phyloP scores from a whole-genome alignment of 2,888 invertebrate genomes.

The Steinernema carpocapsae region DNA sequence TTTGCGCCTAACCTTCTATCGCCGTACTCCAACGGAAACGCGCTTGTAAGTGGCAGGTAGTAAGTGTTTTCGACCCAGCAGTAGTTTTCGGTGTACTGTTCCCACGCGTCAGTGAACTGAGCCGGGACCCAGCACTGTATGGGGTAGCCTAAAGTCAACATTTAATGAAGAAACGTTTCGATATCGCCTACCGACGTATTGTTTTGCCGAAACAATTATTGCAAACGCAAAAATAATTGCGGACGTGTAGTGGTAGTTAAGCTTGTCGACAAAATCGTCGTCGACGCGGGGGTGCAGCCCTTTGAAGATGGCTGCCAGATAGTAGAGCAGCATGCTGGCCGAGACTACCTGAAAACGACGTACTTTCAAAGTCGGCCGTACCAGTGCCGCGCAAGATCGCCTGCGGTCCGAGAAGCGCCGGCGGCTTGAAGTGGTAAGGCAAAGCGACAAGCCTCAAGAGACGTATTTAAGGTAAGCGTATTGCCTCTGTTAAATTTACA shows the following conservation, averaged over 20 bases:
- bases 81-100: conserved; percentile 73
- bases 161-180: neutral
- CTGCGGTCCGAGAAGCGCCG: neutral
- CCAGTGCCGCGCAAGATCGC: neutral
- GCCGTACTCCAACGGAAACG: conserved; percentile 68
- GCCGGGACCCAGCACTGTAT: conserved; percentile 72
- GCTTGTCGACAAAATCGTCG: conserved; percentile 69
- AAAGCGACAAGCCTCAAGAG: conserved; percentile 33
- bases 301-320: conserved; percentile 69
- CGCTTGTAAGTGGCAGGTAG: conserved; percentile 71
- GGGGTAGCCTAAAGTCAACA: conserved; percentile 62
- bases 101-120: conserved; percentile 72
- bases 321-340: conserved; percentile 69
- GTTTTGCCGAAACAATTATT: conserved; percentile 70
- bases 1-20: conserved; percentile 66
- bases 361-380: neutral
- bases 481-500: neutral
- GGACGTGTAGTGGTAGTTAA: conserved; percentile 69
- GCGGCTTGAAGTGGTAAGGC: conserved; percentile 28
- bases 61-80: conserved; percentile 73
- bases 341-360: conserved; percentile 65
- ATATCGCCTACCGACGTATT: conserved; percentile 65
- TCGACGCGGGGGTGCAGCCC: conserved; percentile 69
- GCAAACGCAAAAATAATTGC: conserved; percentile 70
- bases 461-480: conserved; percentile 17